These are phyloP conservation scores for Felis chaus DNA, from an alignment of 2,113 vertebrate genomes.

Conservation along the genomic window DNA sequence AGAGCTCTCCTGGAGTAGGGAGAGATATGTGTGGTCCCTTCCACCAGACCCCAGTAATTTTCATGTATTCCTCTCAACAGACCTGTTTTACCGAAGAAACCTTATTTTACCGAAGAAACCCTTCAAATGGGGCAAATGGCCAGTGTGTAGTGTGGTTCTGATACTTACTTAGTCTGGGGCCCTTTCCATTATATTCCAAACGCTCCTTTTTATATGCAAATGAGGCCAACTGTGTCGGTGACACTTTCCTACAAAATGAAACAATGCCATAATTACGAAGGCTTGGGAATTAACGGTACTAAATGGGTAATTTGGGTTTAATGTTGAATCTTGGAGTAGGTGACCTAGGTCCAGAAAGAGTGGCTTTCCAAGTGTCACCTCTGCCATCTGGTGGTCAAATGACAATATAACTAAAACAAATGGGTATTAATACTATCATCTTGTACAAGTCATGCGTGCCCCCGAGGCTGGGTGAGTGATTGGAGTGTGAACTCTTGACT, in stretches of 20 bases:
- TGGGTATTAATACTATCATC: slow-evolving; percentile 53
- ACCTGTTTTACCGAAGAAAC: neutral
- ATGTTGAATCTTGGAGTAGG: slow-evolving; percentile 28
- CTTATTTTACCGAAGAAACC: neutral
- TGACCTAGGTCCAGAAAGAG: slow-evolving; percentile 48
- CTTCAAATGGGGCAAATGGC: neutral
- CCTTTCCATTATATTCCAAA: neutral
- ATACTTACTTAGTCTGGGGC: neutral
- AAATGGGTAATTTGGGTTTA: slow-evolving; percentile 64
- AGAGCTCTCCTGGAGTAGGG: neutral
- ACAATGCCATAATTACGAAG: slow-evolving; percentile 55
- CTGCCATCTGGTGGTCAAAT: slow-evolving; percentile 70
- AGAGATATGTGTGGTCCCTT: neutral
- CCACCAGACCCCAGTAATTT: neutral
- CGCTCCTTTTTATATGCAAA: slow-evolving; percentile 10
- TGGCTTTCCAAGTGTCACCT: slow-evolving; percentile 50
- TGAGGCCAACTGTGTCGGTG: neutral
- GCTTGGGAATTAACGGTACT: slow-evolving; percentile 53
- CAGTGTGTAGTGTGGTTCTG: neutral
- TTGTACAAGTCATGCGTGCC: neutral
- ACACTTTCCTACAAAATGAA: slow-evolving; percentile 41
- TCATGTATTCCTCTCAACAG: neutral
- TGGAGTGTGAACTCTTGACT: slow-evolving; percentile 24
- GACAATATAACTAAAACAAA: slow-evolving; percentile 36
- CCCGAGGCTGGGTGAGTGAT: neutral